Conservation (phyloP, 2,113 vertebrate genomes). For the Lampris incognitus region DNA sequence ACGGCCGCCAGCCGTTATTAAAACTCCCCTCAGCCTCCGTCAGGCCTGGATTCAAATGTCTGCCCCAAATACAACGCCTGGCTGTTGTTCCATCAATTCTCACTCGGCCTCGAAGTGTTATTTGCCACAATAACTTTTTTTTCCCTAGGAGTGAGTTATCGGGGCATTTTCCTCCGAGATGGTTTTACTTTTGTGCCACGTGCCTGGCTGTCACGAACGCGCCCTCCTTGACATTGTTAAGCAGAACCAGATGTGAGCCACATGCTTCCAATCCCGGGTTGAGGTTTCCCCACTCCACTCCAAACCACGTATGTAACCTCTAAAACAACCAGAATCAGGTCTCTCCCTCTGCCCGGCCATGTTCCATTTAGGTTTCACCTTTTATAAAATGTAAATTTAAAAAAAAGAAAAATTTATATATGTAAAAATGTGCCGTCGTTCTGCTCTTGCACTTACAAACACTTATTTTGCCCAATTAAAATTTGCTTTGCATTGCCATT, state of each 20-base stretch:
- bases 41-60: constrained; percentile 4
- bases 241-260: constrained; percentile 77
- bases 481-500: not conserved
- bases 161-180: constrained; percentile 62
- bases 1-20: constrained; percentile 39
- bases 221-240: constrained; percentile 68
- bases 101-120: constrained; percentile 52
- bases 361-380: constrained; percentile 51
- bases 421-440: not conserved
- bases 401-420: constrained; percentile 22
- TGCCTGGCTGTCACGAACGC: constrained; percentile 76
- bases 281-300: constrained; percentile 59
- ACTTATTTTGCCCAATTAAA: not conserved
- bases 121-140: constrained; percentile 54
- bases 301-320: constrained; percentile 50
- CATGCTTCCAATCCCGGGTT: constrained; percentile 72
- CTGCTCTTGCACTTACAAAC: not conserved
- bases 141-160: constrained; percentile 56
- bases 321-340: constrained; percentile 67
- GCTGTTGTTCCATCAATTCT: not conserved
- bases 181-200: constrained; percentile 71
- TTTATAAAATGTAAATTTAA: constrained; percentile 20
- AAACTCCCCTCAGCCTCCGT: constrained; percentile 59
- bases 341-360: constrained; percentile 87
- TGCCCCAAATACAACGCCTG: constrained; percentile 39